phyloP scores from a whole-genome alignment of 30 jellyfish, hydroid and myxozoan species.

The Hydractinia echinata region DNA sequence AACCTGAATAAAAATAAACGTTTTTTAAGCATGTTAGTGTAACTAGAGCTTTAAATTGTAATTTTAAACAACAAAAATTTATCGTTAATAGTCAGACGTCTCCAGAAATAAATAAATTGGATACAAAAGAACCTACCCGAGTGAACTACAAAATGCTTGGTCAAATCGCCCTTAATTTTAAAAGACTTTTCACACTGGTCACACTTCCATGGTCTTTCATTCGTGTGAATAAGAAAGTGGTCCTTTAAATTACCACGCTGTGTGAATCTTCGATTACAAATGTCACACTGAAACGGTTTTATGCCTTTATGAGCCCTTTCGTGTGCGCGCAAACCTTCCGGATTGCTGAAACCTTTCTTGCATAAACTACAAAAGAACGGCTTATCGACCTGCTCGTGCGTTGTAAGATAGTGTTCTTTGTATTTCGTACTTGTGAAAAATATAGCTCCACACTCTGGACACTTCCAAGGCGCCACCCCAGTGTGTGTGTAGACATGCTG shows the following conservation, averaged over 20 bases:
- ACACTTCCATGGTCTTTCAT: conserved; percentile 14
- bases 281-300: background rate
- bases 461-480: conserved; percentile 1
- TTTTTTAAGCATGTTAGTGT: no score
- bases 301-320: conserved; percentile 17
- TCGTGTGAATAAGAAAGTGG: conserved; percentile 3
- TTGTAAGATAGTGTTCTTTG: conserved; percentile 12
- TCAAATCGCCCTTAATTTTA: background rate
- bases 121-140: background rate
- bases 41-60: no score
- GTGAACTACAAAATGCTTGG: background rate
- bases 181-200: background rate
- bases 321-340: conserved; percentile 3
- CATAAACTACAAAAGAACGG: background rate
- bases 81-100: no score
- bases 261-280: background rate
- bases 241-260: conserved; percentile 13
- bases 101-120: no score
- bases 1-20: background rate
- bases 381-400: background rate
- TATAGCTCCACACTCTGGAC: conserved; percentile 5
- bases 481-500: background rate
- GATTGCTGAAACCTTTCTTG: background rate
- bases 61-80: no score
- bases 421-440: conserved; percentile 7